Evolutionary conservation across 1,140 invertebrate genomes (phyloP), one percentile per base, ranked within the genome.

Genomic region (Wasmannia auropunctata): DNA sequence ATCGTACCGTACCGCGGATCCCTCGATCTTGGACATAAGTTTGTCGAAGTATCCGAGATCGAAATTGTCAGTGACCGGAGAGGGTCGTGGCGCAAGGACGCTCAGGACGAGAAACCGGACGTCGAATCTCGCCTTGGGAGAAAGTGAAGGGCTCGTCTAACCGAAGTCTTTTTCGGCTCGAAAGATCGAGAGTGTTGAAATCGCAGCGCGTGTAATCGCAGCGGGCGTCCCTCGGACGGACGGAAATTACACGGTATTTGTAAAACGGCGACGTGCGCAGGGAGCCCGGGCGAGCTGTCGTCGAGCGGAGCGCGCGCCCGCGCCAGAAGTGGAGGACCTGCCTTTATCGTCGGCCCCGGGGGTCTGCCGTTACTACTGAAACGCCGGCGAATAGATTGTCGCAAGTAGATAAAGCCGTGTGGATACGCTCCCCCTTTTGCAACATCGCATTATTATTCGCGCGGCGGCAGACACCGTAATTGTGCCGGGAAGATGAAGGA

Each of bases 401-500:
- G 34, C 34, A 28, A 60, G 0, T n/a, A 19, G 8, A 11, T 11
- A 6, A 25, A 40, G 16, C 10, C 3, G n/a, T n/a, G n/a, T n/a
- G n/a, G 4, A 34, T 8, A 34, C 8, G 11, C 25, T 63, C 8
- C 4, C 19, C 49, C 19, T 7, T 40, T 43, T 5, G 7, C 25
- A 4, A 22, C 54, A 43, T 40, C 22, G 8, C 4, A 34, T 76
- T n/a, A n/a, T n/a, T n/a, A n/a, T n/a, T 75, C 43, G 28, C 8
- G 7, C 7, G n/a, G 10, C n/a, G 10, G 6, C 22, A 79, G 25
- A 65, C 16, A 76, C n/a, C n/a, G n/a, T 37, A 51, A 31, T 3
- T 65, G 43, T 40, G 28, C 0, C 7, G 5, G 7, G 16, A 86
- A 11, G 0, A 96, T 96, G 96, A 96, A 96, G 91, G 96, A 96